These are phyloP conservation scores for Silurus lanzhouensis DNA, from an alignment of 2,797 vertebrate species.

Conservation along the genomic window DNA sequence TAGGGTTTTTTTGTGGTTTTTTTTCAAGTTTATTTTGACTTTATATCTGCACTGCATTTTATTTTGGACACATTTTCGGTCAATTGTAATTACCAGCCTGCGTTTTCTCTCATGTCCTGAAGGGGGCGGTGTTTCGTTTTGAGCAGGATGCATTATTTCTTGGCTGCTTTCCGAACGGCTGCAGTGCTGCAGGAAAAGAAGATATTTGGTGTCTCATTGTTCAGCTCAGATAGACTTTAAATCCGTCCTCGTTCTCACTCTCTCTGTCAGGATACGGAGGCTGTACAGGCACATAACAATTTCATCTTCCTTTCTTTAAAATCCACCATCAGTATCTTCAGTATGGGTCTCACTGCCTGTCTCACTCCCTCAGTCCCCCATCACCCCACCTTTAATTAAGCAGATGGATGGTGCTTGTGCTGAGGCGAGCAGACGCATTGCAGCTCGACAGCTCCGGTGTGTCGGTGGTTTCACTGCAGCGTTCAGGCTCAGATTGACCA, in stretches of 20 bases:
- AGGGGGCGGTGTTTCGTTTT: slow-evolving; percentile 8
- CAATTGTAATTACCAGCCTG: not conserved
- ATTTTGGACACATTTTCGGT: not conserved
- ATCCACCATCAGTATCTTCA: not conserved
- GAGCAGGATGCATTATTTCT: not conserved
- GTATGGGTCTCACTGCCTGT: slow-evolving; percentile 9
- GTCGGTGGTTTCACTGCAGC: slow-evolving; percentile 58
- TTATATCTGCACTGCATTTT: not conserved
- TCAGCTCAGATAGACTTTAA: not conserved
- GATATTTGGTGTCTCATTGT: not conserved
- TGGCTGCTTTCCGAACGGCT: slow-evolving; percentile 24
- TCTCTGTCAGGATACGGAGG: not conserved
- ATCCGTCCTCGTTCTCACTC: not conserved
- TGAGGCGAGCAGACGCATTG: slow-evolving; percentile 64
- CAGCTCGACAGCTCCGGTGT: slow-evolving; percentile 54
- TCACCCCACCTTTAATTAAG: slow-evolving; percentile 57
- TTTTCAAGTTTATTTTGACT: not conserved
- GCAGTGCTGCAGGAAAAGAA: slow-evolving; percentile 27
- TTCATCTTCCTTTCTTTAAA: not conserved
- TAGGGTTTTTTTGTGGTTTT: no score
- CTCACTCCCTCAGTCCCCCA: slow-evolving; percentile 4
- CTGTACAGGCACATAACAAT: no score
- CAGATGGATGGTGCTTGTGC: slow-evolving; percentile 53
- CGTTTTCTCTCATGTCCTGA: slow-evolving; percentile 10
- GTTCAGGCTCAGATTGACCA: not conserved